phyloP scores from a whole-genome alignment of 2,797 vertebrate genomes.

The Mormyrus hasselquistii region DNA sequence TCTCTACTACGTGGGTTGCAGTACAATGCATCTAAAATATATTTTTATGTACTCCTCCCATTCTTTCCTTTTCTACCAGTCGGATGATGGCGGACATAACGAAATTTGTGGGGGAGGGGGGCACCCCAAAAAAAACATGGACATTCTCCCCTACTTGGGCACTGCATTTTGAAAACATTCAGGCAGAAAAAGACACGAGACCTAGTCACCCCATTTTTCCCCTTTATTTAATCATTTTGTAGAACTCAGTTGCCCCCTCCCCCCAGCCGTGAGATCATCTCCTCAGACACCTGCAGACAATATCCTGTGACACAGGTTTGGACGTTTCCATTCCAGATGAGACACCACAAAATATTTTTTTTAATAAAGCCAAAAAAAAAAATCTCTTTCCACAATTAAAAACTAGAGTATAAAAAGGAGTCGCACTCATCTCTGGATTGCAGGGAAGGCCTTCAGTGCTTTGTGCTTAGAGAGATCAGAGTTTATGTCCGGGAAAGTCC shows the following conservation, averaged over 20 bases:
- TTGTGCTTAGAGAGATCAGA: constrained; percentile 46
- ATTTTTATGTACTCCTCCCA: background rate
- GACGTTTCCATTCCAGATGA: constrained; percentile 52
- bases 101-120: no score
- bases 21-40: background rate
- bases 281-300: constrained; percentile 60
- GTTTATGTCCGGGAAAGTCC: constrained; percentile 90
- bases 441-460: constrained; percentile 77
- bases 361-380: constrained; percentile 44
- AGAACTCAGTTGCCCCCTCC: constrained; percentile 58
- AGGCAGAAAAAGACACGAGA: background rate
- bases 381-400: constrained; percentile 61
- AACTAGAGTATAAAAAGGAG: constrained; percentile 71
- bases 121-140: no score
- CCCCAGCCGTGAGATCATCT: constrained; percentile 58
- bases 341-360: constrained; percentile 38
- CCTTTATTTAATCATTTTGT: constrained; percentile 66
- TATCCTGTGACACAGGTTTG: constrained; percentile 47
- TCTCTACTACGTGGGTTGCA: no score
- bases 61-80: background rate
- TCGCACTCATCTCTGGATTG: constrained; percentile 57
- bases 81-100: background rate
- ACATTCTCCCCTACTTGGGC: background rate
- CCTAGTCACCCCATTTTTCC: constrained; percentile 38
- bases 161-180: background rate